A percentile compares a stretch with the other conserved stretches of the same genome.
Evolutionary conservation across 1,140 invertebrate genomes (phyloP).

Genomic region (Neodiprion pinetum): DNA sequence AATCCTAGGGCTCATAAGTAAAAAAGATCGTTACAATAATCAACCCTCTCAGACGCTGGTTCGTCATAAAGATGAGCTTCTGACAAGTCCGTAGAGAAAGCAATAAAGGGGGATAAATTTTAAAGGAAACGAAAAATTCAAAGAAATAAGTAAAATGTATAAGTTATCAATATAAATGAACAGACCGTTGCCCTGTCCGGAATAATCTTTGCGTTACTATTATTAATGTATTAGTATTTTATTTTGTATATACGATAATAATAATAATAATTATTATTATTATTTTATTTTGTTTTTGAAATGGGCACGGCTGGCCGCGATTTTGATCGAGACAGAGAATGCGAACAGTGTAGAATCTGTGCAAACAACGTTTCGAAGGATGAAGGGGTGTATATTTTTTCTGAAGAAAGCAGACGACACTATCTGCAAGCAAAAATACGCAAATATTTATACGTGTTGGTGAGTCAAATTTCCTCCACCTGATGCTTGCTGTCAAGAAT

Average conservation of each 20-base stretch:
- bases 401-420: constrained; percentile 61
- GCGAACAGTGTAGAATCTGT: constrained; percentile 63
- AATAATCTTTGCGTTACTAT: no score
- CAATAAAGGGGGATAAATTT: not conserved
- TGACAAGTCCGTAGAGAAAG: constrained; percentile 24
- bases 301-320: constrained; percentile 49
- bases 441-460: constrained; percentile 65
- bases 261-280: no score
- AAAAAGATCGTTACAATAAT: constrained; percentile 52
- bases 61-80: constrained; percentile 42
- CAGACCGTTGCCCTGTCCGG: no score
- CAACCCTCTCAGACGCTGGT: constrained; percentile 23
- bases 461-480: constrained; percentile 40
- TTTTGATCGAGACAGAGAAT: constrained; percentile 35
- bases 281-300: constrained; percentile 36
- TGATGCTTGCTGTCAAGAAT: constrained; percentile 1
- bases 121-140: not conserved
- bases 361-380: constrained; percentile 51
- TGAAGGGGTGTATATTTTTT: constrained; percentile 60
- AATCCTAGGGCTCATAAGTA: constrained; percentile 55
- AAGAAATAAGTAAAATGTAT: not conserved
- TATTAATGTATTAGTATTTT: no score
- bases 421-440: constrained; percentile 64
- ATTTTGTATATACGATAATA: no score
- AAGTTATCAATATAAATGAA: no score